These are phyloP conservation scores for Microctonus aethiopoides DNA, from an alignment of 2,888 invertebrate species.

Conservation along the genomic window DNA sequence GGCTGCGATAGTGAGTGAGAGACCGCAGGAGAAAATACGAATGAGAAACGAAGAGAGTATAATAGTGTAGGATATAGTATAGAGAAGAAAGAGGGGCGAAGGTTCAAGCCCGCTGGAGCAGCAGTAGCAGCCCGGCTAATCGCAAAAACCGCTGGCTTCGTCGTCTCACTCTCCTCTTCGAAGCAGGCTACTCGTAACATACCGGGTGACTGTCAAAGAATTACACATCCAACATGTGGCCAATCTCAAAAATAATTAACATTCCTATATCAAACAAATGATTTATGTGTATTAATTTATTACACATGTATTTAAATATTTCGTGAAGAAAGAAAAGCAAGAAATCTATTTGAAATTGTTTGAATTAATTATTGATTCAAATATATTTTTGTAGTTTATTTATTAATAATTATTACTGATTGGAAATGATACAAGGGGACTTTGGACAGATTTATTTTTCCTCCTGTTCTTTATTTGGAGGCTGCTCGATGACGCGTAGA, in stretches of 20 bases:
- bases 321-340: too few species aligned
- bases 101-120: constrained; percentile 41
- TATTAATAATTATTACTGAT: neutral
- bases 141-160: constrained; percentile 62
- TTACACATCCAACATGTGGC: constrained; percentile 21
- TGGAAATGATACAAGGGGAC: constrained; percentile 15
- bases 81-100: constrained; percentile 30
- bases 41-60: constrained; percentile 28
- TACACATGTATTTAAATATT: too few species aligned
- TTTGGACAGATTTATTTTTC: constrained; percentile 9
- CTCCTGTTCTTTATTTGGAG: constrained; percentile 4
- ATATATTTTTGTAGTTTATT: neutral
- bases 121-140: constrained; percentile 54
- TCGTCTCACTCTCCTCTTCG: constrained; percentile 45
- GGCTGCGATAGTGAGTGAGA: constrained; percentile 23
- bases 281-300: too few species aligned
- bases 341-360: neutral
- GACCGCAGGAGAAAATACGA: constrained; percentile 32
- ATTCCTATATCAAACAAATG: constrained; percentile 6
- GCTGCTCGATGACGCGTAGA: constrained; percentile 43
- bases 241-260: neutral
- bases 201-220: constrained; percentile 48
- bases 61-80: constrained; percentile 29
- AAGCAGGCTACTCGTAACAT: constrained; percentile 48
- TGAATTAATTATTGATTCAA: neutral